A percentile compares a stretch with the other conserved stretches of the same genome.
Conservation (phyloP, 2,888 invertebrate genomes). For the Zygothrica quintamaculata region DNA sequence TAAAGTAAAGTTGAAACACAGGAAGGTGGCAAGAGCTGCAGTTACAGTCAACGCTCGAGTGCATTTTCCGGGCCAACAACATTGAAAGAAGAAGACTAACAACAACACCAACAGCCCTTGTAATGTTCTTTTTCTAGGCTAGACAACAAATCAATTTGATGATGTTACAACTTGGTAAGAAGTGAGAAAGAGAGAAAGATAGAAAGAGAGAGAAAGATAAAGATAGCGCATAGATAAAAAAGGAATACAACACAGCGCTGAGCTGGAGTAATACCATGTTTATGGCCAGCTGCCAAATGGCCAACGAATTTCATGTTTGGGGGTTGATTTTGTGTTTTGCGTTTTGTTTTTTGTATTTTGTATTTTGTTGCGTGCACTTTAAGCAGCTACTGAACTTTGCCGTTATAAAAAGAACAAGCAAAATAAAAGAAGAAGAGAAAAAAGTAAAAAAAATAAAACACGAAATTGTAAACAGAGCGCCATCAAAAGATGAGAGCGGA, state of each 20-base stretch:
- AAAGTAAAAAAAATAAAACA: constrained; percentile 1
- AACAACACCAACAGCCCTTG: constrained; percentile 54
- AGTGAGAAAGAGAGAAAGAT: too few relatives aligned
- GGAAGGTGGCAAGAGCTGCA: constrained; percentile 22
- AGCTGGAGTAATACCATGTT: background rate
- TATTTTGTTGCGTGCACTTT: constrained; percentile 60
- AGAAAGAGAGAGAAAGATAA: too few relatives aligned
- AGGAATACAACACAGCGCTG: too few relatives aligned
- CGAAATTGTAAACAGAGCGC: constrained; percentile 74
- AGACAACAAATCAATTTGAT: constrained; percentile 61
- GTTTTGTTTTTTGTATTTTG: too few relatives aligned
- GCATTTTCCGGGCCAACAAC: constrained; percentile 76
- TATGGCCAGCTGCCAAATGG: constrained; percentile 60
- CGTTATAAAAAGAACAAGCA: constrained; percentile 43
- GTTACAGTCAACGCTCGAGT: constrained; percentile 71
- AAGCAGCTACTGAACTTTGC: constrained; percentile 63
- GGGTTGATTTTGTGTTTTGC: too few relatives aligned
- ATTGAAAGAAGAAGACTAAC: constrained; percentile 1
- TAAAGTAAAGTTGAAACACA: constrained; percentile 15
- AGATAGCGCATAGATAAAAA: too few relatives aligned
- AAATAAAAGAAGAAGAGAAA: constrained; percentile 32
- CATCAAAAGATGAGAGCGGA: constrained; percentile 60
- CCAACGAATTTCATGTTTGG: constrained; percentile 24
- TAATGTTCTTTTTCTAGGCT: constrained; percentile 49
- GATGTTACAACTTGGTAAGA: constrained; percentile 56